Percentiles rank a stretch among this genome's conserved stretches.
phyloP scores from a whole-genome alignment of 2,113 vertebrate species.

The Tupaia chinensis region DNA sequence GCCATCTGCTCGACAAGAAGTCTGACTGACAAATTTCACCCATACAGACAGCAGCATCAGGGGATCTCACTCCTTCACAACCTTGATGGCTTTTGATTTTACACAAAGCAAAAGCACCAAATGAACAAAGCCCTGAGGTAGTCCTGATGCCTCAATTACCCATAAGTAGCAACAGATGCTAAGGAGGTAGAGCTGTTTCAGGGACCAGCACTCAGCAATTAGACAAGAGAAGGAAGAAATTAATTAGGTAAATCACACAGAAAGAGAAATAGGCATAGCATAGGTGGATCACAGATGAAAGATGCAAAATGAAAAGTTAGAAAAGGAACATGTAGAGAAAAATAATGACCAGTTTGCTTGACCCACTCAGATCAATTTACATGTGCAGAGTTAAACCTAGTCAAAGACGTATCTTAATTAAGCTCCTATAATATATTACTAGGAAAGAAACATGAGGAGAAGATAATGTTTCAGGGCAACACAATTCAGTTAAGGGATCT shows the following conservation, averaged over 20 bases:
- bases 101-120: constrained; percentile 26
- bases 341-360: neutral
- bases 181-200: neutral
- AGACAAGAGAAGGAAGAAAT: constrained; percentile 8
- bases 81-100: constrained; percentile 44
- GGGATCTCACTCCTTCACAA: neutral
- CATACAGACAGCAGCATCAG: rapidly evolving
- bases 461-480: neutral
- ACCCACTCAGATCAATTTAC: neutral
- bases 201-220: neutral
- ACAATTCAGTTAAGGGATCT: neutral
- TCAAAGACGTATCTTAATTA: constrained; percentile 34
- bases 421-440: neutral
- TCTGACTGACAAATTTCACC: neutral
- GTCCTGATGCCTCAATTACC: constrained; percentile 22
- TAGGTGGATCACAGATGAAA: neutral
- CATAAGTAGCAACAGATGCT: constrained; percentile 27
- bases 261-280: neutral
- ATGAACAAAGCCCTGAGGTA: neutral
- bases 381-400: neutral
- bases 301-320: neutral
- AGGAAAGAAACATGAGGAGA: constrained; percentile 16
- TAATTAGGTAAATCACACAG: constrained; percentile 34
- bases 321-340: neutral
- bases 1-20: neutral